These are phyloP conservation scores for Hypomecis atomaria DNA, from an alignment of 2,888 invertebrate species.

Conservation along the genomic window DNA sequence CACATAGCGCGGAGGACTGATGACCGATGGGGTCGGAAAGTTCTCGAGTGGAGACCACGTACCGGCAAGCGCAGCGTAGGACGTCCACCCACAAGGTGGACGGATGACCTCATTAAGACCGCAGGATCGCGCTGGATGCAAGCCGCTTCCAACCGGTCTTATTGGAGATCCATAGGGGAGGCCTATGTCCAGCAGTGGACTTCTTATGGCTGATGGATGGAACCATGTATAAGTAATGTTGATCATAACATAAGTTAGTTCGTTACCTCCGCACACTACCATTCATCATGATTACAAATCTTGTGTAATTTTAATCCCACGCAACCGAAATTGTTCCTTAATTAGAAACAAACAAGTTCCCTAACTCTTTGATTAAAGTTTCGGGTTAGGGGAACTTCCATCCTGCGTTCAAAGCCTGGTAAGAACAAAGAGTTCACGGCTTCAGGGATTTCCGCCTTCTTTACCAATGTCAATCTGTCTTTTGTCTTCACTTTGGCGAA, in stretches of 20 bases:
- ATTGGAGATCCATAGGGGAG: too few relatives aligned
- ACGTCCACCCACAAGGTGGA: too few relatives aligned
- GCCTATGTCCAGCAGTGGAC: too few relatives aligned
- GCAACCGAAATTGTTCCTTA: constrained; percentile 32
- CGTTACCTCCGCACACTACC: neutral
- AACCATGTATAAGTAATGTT: too few relatives aligned
- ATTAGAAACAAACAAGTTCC: constrained; percentile 34
- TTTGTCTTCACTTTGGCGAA: neutral
- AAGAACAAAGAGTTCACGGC: constrained; percentile 26
- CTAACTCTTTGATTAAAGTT: constrained; percentile 36
- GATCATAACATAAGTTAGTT: neutral
- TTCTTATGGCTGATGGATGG: too few relatives aligned
- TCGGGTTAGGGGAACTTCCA: constrained; percentile 23
- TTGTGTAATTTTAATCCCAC: constrained; percentile 20
- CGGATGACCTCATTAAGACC: too few relatives aligned
- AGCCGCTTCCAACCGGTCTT: too few relatives aligned
- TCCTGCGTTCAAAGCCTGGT: constrained; percentile 18
- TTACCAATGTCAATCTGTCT: constrained; percentile 27
- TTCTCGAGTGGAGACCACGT: too few relatives aligned
- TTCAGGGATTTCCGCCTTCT: constrained; percentile 20
- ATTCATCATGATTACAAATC: constrained; percentile 24
- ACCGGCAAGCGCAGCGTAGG: too few relatives aligned
- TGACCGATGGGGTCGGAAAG: too few relatives aligned
- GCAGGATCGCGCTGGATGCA: too few relatives aligned
- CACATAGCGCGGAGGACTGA: too few relatives aligned